Evolutionary conservation across 2,113 vertebrate genomes (phyloP), one percentile per base, ranked within the genome.

Genomic region (Nothoprocta perdicaria): DNA sequence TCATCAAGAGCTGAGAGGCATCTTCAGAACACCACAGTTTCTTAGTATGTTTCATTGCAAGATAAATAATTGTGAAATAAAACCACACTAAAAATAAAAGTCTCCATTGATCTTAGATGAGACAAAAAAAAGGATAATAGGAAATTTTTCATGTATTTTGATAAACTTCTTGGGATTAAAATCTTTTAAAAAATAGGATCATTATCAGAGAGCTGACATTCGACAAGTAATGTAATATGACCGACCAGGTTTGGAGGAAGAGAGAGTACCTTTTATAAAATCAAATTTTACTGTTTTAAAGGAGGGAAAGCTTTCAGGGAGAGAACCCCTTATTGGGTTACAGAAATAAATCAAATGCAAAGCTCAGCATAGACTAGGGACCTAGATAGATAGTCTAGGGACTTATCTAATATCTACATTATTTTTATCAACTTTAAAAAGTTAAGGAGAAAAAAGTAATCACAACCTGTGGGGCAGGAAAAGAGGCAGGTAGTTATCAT

Each of bases 71-170:
- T 61, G 2, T 45, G 80, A 68, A 75, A 55, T 76, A 86, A 87
- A 93, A 94, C 84, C 43, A 79, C 71, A 43, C 77, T 84, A 77
- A 69, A 73, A 48, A 48, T 22, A 21, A 83, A 91, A 93, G 8
- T 9, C 12, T 4, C 68, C 53, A 61, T 24, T 73, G 63, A 66
- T 87, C 24, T 69, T 82, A 18, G 12, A 33, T 31, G 27, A 84
- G 89, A 71, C 19, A 73, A 58, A 52, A 58, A 52, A 58, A 55
- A 65, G 84, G 53, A 33, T 35, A 58, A 52, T 29, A 23, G 15
- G 65, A 43, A 55, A 90, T 77, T 78, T 35, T 41, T 66, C 87
- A 80, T 29, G 35, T 33, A 18, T 6, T n/a, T 83, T 63, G 88
- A 40, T 73, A 60, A 41, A 22, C 46, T 67, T 94, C 14, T 9